These are phyloP conservation scores for Crotalus viridis DNA, from an alignment of 2,113 vertebrate species.

Conservation along the genomic window DNA sequence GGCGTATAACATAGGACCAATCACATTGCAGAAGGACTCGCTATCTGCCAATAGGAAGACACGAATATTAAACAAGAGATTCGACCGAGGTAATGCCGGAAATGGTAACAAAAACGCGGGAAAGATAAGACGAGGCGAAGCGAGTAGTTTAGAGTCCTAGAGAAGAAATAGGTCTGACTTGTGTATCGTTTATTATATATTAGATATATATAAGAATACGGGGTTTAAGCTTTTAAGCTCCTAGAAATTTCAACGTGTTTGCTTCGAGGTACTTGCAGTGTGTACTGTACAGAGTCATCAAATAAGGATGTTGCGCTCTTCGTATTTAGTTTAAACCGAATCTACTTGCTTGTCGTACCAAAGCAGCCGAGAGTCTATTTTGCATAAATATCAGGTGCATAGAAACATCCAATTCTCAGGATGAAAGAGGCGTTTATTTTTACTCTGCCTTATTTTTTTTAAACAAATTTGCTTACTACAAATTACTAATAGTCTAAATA, in stretches of 20 bases:
- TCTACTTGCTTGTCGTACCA: background rate
- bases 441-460: background rate
- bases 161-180: background rate
- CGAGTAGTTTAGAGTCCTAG: background rate
- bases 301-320: background rate
- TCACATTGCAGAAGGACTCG: background rate
- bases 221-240: background rate
- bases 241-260: background rate
- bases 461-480: background rate
- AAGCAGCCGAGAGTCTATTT: background rate
- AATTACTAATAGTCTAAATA: background rate
- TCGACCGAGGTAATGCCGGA: fast-evolving
- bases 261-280: background rate
- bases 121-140: fast-evolving
- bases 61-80: background rate
- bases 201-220: background rate
- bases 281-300: background rate
- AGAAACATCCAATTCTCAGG: background rate
- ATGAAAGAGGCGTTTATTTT: background rate
- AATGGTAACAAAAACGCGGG: background rate
- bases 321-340: background rate
- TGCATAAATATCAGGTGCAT: background rate
- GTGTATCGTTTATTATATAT: background rate
- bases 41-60: constrained; percentile 23
- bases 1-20: constrained; percentile 40